Evolutionary conservation across 2,888 invertebrate genomes (phyloP), one percentile per base, ranked within the genome.

Genomic region (Deroplatys truncata): DNA sequence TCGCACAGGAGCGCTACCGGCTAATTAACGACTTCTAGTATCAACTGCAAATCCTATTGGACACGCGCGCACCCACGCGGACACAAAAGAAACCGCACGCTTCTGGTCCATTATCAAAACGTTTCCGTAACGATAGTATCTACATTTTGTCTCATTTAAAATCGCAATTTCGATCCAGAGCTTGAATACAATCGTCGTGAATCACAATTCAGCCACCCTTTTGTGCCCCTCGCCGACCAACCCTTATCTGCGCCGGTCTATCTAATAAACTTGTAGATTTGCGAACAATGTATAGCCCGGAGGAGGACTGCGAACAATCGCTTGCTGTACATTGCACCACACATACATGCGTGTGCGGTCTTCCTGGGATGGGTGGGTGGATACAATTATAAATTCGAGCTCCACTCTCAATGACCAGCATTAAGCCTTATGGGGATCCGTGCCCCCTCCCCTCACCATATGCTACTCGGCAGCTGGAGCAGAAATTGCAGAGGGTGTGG

Each of bases 311-410:
- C 56, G 56, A 72, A 72, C 56, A 72, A 72, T 72, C 56, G 56
- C 56, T 72, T 20, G 56, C 56, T 72, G 56, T 72, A 72, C 56
- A 72, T 72, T 72, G 56, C 56, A 72, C 56, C 56, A 72, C 56
- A 72, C 56, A 72, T 25, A 25, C 56, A 25, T 72, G 25, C 25
- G 25, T 25, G 56, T 16, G 25, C 56, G 56, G 43, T 43, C 43
- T 10, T 43, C 7, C 43, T 43, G 82, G 86, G 82, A 25, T 16
- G 86, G 86, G 29, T 72, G 9, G 28, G 29, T 29, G 86, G 86
- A 82, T 29, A 49, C 43, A 86, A 72, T 86, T 86, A 86, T 72
- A 86, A 86, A 86, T 16, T 86, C 86, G 86, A 86, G 82, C 82
- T 82, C 86, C 5, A 29, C 82, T 86, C 82, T 72, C 86, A 31